These are phyloP conservation scores for Mirounga angustirostris DNA, from an alignment of 2,113 vertebrate species.

Conservation along the genomic window DNA sequence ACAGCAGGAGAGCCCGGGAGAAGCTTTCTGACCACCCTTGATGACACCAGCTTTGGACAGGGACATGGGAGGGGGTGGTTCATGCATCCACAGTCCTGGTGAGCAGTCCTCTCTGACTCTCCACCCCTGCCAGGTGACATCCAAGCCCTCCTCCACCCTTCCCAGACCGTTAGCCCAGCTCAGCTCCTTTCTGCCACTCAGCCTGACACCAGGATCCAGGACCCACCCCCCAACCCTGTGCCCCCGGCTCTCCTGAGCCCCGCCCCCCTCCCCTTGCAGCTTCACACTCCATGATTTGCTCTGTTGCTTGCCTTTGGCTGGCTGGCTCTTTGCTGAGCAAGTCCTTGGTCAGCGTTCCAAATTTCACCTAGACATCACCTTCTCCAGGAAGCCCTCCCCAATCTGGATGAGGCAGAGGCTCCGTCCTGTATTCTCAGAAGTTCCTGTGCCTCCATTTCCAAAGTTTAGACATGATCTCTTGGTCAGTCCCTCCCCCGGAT, in stretches of 20 bases:
- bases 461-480: neutral
- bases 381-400: neutral
- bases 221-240: accelerated
- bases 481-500: neutral
- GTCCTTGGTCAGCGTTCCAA: neutral
- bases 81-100: neutral
- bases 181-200: neutral
- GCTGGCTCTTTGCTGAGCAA: neutral
- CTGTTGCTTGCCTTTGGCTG: neutral
- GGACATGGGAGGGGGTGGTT: neutral
- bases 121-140: neutral
- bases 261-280: neutral
- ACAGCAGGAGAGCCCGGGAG: neutral
- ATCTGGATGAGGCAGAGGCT: neutral
- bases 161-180: neutral
- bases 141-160: neutral
- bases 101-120: neutral
- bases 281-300: neutral
- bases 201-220: neutral
- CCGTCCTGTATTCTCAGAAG: neutral
- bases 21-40: neutral
- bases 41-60: neutral
- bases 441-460: neutral
- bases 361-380: neutral
- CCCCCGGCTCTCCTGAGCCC: neutral